Base-by-base conservation (phyloP, 2,888 invertebrate species). In the Andrena trimmerana region DNA sequence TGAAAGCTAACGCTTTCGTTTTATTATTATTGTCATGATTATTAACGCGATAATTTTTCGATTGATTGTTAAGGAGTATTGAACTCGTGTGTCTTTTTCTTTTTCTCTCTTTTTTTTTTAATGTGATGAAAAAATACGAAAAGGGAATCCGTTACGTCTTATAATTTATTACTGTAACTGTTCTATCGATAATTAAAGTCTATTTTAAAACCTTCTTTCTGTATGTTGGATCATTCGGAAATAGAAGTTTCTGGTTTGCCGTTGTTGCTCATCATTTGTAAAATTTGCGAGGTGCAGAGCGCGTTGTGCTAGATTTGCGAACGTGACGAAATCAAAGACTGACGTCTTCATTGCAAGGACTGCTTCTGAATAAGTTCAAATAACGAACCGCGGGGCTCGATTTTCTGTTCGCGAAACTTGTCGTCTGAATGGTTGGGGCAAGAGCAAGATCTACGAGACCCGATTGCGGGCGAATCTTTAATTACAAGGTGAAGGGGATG, bases 271-370 rank as follows among this genome's bases (percentile, higher is more conserved):
- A 36, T 50, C 42, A 59, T 65, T 42, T 70, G 16, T 66, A 74
- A 70, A 42, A 66, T 42, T 31, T 2, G 13, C 42, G 63, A 36
- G 63, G 4, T 71, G 7, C n/a, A 29, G 24, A 78, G 48, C 20
- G 73, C 20, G 36, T 57, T 50, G 60, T 29, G 59, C 54, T 76
- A 68, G 69, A 68, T 70, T 59, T 77, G 63, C 60, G 54, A 83
- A 60, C 67, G 75, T 82, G 83, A 81, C 79, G 63, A 78, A 85
- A 76, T 75, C 71, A 60, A 89, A 89, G 87, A 88, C 87, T 90
- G 88, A 89, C 10, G 86, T 89, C 89, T 88, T 87, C 74, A 80
- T 59, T 76, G 42, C 70, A 74, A 54, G 68, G 66, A 72, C 59
- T 85, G 68, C 70, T 79, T 79, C 76, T 66, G 74, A 67, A 83